A percentile compares a stretch with the other conserved stretches of the same genome.
Evolutionary conservation across 2,113 vertebrate genomes (phyloP).

Genomic region (Indicator indicator): DNA sequence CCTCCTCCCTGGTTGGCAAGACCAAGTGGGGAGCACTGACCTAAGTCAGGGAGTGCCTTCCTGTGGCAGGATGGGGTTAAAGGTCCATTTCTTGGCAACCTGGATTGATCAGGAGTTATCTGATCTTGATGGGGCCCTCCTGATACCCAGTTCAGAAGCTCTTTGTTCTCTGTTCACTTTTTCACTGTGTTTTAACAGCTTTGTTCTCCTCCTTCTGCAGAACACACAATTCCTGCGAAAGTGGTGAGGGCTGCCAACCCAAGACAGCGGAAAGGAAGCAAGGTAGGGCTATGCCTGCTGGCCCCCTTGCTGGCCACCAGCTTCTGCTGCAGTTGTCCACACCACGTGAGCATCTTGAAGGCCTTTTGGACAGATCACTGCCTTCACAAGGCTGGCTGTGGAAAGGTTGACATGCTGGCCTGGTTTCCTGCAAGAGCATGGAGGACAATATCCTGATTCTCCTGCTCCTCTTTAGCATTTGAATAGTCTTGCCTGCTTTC

Average conservation of each 20-base stretch:
- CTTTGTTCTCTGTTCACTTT: neutral
- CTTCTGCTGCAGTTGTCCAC: neutral
- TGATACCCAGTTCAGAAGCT: neutral
- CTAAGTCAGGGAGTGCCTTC: neutral
- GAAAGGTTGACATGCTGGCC: neutral
- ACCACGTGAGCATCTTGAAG: neutral
- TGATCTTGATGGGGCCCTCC: neutral
- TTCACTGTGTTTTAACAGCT: neutral
- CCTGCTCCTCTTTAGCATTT: neutral
- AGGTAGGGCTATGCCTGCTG: slow-evolving; percentile 79
- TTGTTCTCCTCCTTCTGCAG: slow-evolving; percentile 73
- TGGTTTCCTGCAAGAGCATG: neutral
- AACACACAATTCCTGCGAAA: slow-evolving; percentile 87
- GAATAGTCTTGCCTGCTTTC: neutral
- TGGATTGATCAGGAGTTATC: neutral
- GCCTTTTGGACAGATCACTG: neutral
- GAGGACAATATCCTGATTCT: neutral
- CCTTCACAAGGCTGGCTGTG: neutral
- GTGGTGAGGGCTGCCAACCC: slow-evolving; percentile 93
- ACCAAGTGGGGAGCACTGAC: neutral
- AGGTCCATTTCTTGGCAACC: neutral
- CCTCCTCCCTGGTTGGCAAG: neutral
- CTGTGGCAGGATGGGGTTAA: neutral
- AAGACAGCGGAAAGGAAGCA: slow-evolving; percentile 88
- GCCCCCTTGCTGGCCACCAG: fast-evolving